phyloP scores from a whole-genome alignment of 1,140 invertebrate species.

The Potamilus streckersoni region DNA sequence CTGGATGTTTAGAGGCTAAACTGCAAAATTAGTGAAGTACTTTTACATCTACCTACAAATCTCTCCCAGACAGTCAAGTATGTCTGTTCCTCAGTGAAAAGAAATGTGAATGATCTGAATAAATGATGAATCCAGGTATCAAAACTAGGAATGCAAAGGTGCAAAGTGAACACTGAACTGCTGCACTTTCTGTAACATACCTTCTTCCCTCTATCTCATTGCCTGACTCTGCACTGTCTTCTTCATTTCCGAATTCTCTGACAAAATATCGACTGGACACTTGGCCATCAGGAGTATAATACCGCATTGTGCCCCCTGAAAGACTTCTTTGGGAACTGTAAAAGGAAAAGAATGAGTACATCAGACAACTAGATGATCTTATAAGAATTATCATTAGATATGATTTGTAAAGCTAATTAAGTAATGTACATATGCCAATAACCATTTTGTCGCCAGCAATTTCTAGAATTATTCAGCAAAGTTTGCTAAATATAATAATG shows the following conservation, averaged over 20 bases:
- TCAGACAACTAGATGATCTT: too few species aligned
- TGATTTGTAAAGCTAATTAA: too few species aligned
- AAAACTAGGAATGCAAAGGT: too few species aligned
- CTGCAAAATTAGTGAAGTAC: background rate
- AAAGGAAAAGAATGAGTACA: background rate
- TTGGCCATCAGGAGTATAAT: slow-evolving; percentile 47
- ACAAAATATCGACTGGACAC: slow-evolving; percentile 43
- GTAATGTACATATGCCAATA: too few species aligned
- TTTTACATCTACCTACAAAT: background rate
- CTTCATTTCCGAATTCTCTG: slow-evolving; percentile 39
- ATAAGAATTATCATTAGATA: too few species aligned
- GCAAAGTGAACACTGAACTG: too few species aligned
- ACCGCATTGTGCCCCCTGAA: slow-evolving; percentile 34
- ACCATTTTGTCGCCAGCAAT: too few species aligned
- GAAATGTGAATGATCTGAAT: background rate
- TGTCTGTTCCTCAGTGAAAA: background rate
- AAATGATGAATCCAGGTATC: background rate
- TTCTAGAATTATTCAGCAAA: too few species aligned
- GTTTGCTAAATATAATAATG: too few species aligned
- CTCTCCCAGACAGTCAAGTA: background rate
- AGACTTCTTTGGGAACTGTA: background rate
- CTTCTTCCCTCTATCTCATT: slow-evolving; percentile 32
- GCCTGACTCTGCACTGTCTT: slow-evolving; percentile 50
- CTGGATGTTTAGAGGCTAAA: too few species aligned
- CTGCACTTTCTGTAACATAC: slow-evolving; percentile 6